Percentiles rank a stretch among this genome's conserved stretches.
phyloP scores from a whole-genome alignment of 2,888 invertebrate genomes.

The Euproctis similis region DNA sequence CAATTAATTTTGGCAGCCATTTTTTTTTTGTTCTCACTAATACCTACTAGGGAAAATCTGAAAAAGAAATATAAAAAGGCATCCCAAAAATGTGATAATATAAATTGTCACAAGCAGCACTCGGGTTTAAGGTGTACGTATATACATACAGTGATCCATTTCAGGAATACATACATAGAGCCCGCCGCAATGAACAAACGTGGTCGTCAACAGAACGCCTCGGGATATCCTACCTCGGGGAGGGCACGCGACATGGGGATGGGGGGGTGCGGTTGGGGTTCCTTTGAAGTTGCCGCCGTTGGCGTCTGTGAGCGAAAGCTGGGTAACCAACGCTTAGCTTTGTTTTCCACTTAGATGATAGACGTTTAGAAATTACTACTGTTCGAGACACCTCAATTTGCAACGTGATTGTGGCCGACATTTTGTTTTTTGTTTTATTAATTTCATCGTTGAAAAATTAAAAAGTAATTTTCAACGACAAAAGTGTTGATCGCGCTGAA shows the following conservation, averaged over 20 bases:
- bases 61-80: conserved; percentile 14
- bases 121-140: conserved; percentile 42
- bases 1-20: too few species aligned
- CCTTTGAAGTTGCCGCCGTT: conserved; percentile 67
- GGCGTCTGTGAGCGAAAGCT: conserved; percentile 67
- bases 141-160: conserved; percentile 47
- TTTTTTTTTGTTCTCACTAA: too few species aligned
- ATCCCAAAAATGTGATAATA: conserved; percentile 20
- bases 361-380: conserved; percentile 51
- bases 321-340: conserved; percentile 68
- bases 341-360: conserved; percentile 69
- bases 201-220: conserved; percentile 42
- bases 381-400: conserved; percentile 38
- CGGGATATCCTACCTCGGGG: conserved; percentile 33
- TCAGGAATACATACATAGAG: conserved; percentile 44
- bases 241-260: conserved; percentile 18
- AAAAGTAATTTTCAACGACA: conserved; percentile 32
- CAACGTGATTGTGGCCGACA: conserved; percentile 10
- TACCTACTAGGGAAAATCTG: too few species aligned
- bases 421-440: conserved; percentile 8
- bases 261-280: conserved; percentile 46
- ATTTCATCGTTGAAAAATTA: conserved; percentile 11
- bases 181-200: conserved; percentile 53
- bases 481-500: conserved; percentile 23
- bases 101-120: conserved; percentile 36